Conservation (phyloP, 2,888 invertebrate species). For the Trissolcus japonicus region DNA sequence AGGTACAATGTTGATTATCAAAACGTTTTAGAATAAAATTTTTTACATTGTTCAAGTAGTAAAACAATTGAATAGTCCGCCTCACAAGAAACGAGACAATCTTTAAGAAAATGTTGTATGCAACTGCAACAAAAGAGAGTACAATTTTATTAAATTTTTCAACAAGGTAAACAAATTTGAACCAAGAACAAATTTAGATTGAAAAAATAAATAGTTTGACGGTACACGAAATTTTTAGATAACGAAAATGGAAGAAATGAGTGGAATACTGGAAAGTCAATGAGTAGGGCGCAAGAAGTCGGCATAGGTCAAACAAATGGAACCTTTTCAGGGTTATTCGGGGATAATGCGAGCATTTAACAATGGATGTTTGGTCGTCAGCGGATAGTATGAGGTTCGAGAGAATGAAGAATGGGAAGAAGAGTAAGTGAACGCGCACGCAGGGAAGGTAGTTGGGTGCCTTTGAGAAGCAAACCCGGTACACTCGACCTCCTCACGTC, state of each 20-base stretch:
- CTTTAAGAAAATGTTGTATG: too few relatives aligned
- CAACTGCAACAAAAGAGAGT: too few relatives aligned
- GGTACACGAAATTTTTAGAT: not conserved
- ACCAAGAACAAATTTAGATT: too few relatives aligned
- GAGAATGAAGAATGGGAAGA: slow-evolving; percentile 53
- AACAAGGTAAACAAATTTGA: too few relatives aligned
- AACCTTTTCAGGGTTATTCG: slow-evolving; percentile 65
- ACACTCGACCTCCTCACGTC: slow-evolving; percentile 60
- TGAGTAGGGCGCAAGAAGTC: slow-evolving; percentile 56
- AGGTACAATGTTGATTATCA: too few relatives aligned
- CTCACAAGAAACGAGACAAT: too few relatives aligned
- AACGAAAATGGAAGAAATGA: slow-evolving; percentile 33
- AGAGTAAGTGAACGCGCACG: slow-evolving; percentile 39
- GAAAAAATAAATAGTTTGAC: not conserved
- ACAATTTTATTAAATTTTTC: too few relatives aligned
- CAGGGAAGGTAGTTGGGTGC: slow-evolving; percentile 54
- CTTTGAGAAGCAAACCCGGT: slow-evolving; percentile 55
- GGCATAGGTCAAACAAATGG: slow-evolving; percentile 68
- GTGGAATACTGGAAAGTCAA: slow-evolving; percentile 61
- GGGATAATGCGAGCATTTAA: slow-evolving; percentile 70
- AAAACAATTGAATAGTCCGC: too few relatives aligned
- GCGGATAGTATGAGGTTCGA: slow-evolving; percentile 54
- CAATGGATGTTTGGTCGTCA: slow-evolving; percentile 67
- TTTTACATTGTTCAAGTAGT: too few relatives aligned
- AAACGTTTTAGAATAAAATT: too few relatives aligned